Evolutionary conservation across 2,888 invertebrate genomes (phyloP), one percentile per base, ranked within the genome.

Genomic region (Spodoptera littoralis): DNA sequence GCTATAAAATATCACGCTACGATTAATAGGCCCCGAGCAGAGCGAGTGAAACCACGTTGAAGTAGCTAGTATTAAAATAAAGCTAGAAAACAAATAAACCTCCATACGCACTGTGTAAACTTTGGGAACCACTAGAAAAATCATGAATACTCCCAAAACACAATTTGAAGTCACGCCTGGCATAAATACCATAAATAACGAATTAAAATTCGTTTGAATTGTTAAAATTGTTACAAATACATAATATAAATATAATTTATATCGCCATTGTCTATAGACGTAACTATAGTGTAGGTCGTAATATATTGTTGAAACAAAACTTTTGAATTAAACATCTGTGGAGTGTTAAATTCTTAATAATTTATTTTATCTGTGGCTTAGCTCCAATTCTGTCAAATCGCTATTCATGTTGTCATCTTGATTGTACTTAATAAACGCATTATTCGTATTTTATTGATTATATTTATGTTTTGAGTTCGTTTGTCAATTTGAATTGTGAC

Each of bases 171-270:
- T 67, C 73, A 67, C 60, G 73, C 2, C 12, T 9, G 59, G 43
- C 12, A 67, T 47, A 54, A 51, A 13, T 22, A 53, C 36, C 36
- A 36, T 36, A 6, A 36, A 36, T 12, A 27, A 18, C 12, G 24
- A 48, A 55, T 60, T 45, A 73, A 48, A 73, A 69, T 0, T 49
- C 24, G 1, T 69, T 69, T 70, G 70, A 73, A 70, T 60, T 74
- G 55, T 61, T 69, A 73, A 61, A 70, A 52, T 12, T 49, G 62
- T 52, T n/a, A 69, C 70, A 56, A 70, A 73, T 73, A 61, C 70
- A 70, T 70, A 54, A 3, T 46, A 11, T 52, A 73, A 52, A 61
- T 30, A 8, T 36, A 36, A 69, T 49, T 45, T 41, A 69, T 61
- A 74, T 49, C 41, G 24, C 49, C 11, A 53, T 73, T 69, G 68